phyloP scores from a whole-genome alignment of 1,140 invertebrate genomes.

The Drosophila nebulosa region DNA sequence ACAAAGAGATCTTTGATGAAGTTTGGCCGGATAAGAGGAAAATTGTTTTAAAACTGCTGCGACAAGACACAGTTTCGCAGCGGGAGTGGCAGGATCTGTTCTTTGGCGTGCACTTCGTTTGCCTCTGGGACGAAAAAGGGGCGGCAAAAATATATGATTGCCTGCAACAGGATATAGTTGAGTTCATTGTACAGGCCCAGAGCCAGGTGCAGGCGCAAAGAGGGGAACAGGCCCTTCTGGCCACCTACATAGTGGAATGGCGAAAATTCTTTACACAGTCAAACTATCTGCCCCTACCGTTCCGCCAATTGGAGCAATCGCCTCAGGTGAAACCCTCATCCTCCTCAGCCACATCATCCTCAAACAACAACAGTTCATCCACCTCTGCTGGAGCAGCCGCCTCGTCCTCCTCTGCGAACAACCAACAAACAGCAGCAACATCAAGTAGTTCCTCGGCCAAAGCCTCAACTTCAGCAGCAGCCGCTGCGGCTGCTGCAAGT shows the following conservation, averaged over 20 bases:
- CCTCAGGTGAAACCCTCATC: conserved; percentile 81
- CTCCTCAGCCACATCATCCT: conserved; percentile 42
- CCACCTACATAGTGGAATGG: conserved; percentile 98
- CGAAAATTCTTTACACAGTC: conserved; percentile 98
- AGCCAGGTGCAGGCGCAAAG: conserved; percentile 92
- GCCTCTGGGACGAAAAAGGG: conserved; percentile 98
- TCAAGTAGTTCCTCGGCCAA: conserved; percentile 50
- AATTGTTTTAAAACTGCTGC: conserved; percentile 92
- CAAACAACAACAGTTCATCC: conserved; percentile 49
- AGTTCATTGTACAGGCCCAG: conserved; percentile 97
- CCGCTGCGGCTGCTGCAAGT: conserved; percentile 73
- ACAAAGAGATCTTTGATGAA: conserved; percentile 88
- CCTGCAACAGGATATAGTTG: conserved; percentile 95
- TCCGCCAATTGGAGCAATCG: conserved; percentile 94
- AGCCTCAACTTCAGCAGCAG: conserved; percentile 70
- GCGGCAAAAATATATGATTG: conserved; percentile 92
- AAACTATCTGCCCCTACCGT: conserved; percentile 97
- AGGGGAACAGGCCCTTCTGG: conserved; percentile 96
- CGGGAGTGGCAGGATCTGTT: conserved; percentile 98
- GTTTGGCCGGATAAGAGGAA: conserved; percentile 97
- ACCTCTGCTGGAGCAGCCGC: conserved; percentile 46
- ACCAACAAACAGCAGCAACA: conserved; percentile 35
- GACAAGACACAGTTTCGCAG: conserved; percentile 96
- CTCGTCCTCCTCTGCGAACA: conserved; percentile 27
- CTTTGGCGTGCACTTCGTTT: conserved; percentile 96